Evolutionary conservation across 64 coral and sea anemone genomes (phyloP), one percentile per base, ranked within the genome.

Genomic region (Montipora foliosa): DNA sequence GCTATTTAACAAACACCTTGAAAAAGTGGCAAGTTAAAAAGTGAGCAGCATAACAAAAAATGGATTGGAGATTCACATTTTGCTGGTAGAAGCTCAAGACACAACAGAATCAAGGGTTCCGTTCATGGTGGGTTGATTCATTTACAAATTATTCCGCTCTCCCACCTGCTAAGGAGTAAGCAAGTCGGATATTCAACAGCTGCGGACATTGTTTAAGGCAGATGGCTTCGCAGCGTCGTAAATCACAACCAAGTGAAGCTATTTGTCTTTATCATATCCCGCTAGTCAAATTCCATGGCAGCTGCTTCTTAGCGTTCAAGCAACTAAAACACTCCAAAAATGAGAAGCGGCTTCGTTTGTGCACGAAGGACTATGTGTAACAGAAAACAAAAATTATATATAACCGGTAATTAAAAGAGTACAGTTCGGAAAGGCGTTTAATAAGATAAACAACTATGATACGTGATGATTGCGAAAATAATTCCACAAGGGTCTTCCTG

Each of bases 181-280:
- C 62, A 71, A 86, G 67, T 86, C 81, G 66, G 82, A 86, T 68
- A 20, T 67, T 19, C 13, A 50, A 37, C 82, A 86, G 82, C 82
- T 86, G 82, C 19, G 19, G n/a, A 86, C 60, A 86, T 86, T 86
- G 82, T 86, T 86, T 71, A 16, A 3, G 66, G 66, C 82, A 86
- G 82, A 86, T 86, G 82, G 82, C 82, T 86, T 2, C 8, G 29
- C 45, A 86, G 82, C 60, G 17, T 14, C 12, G 71, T 49, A 86
- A 69, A 86, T 84, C 64, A 84, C 45, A 47, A 45, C 11, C 62
- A 48, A 67, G 14, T 84, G 15, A 84, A 71, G 82, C 19, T 72
- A 83, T 83, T 83, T 83, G 67, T 24, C 44, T 51, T 57, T 57
- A 6, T 86, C 16, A 86, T 21, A 71, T 12, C 44, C 64, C 66